Base-by-base conservation (phyloP, 2,113 vertebrate species). In the Arizona elegans region DNA sequence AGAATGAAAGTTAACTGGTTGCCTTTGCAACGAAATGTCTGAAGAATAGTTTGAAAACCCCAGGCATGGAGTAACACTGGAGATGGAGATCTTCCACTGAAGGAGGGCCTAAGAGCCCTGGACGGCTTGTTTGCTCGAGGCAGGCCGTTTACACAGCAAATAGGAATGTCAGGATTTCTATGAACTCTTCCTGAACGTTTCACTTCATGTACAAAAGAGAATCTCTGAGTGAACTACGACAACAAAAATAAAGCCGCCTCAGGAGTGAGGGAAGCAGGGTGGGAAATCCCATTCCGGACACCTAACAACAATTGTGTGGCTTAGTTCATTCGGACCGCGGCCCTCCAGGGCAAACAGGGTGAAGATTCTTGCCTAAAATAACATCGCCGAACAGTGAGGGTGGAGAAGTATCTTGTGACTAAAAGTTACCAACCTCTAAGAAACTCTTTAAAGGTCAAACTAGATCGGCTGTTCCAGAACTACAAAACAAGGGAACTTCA, bases 21-120 rank as follows among this genome's bases (percentile, higher is more conserved):
- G 97, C 96, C 96, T 98, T 98, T 91, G 96, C 98, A 98, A 98
- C 98, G 98, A 98, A 97, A 97, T 93, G 92, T 95, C 91, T 97
- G 97, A 96, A 98, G 97, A 97, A 98, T 97, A 98, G 96, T 94
- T 96, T 96, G 97, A 96, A 97, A 97, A 96, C 87, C 96, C 90
- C 90, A 92, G 94, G 93, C 92, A 92, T 92, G 96, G 96, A 97
- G 97, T 95, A 97, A 96, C 97, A 90, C 96, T 96, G 94, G 95
- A 96, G 56, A 53, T 94, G 90, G 75, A 91, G 93, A 93, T 88
- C 96, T 0, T 43, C 54, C 93, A 62, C 33, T 87, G 93, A 95
- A 94, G 93, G 95, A 94, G 89, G 94, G 58, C 93, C 47, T 92
- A 81, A 93, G 95, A 95, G 93, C 91, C 93, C 90, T 97, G 93